phyloP scores from a whole-genome alignment of 2,888 invertebrate species.

The Leptinotarsa peninsularis region DNA sequence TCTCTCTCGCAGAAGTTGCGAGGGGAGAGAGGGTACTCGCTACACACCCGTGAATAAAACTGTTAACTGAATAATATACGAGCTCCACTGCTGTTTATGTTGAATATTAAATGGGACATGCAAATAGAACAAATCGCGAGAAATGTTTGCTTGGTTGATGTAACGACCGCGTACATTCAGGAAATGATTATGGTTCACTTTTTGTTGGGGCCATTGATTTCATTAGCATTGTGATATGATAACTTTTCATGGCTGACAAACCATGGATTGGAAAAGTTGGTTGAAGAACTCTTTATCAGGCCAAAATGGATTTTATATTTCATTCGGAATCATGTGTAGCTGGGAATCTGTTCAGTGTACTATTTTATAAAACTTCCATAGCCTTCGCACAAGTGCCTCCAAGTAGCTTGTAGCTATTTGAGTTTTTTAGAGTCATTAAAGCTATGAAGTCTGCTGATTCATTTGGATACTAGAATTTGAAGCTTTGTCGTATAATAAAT shows the following conservation, averaged over 20 bases:
- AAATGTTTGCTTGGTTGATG: conserved; percentile 21
- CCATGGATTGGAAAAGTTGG: no score
- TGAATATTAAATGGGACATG: conserved; percentile 54
- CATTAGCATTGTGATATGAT: not conserved
- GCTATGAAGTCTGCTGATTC: no score
- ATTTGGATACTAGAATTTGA: no score
- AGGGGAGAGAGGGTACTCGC: conserved; percentile 38
- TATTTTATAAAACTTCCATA: no score
- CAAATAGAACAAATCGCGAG: conserved; percentile 47
- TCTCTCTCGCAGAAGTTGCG: conserved; percentile 48
- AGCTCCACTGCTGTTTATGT: conserved; percentile 53
- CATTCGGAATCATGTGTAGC: no score
- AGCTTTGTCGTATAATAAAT: no score
- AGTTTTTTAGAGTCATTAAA: no score
- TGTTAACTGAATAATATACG: conserved; percentile 55
- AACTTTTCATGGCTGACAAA: not conserved
- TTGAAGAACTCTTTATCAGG: no score
- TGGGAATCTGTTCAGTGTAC: no score
- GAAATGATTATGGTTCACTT: conserved; percentile 17
- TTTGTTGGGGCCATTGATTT: not conserved
- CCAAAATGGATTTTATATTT: no score
- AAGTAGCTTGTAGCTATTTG: no score
- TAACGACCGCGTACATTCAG: conserved; percentile 23
- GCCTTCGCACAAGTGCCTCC: no score
- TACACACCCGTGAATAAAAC: conserved; percentile 59